A percentile compares a stretch with the other conserved stretches of the same genome.
Evolutionary conservation across 1,140 invertebrate species (phyloP).

Genomic region (silkworm (Bombyx mori)): ASM3026992v2 NC_085118.1:8146501-8147000

Average conservation of each 20-base stretch:
- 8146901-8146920: conserved; percentile 32
- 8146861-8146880: conserved; percentile 20
- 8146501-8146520: no score
- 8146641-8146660: no score
- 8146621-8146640: no score
- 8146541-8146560: no score
- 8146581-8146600: no score
- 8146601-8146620: no score
- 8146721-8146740: no score
- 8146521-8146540: no score
- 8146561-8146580: no score
- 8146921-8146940: conserved; percentile 33
- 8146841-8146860: conserved; percentile 14
- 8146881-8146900: conserved; percentile 33
- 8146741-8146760: conserved; percentile 3
- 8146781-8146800: conserved; percentile 1
- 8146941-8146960: conserved; percentile 42
- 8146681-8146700: no score
- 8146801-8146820: not conserved
- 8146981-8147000: conserved; percentile 14
- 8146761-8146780: not conserved
- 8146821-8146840: conserved; percentile 11
- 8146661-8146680: no score
- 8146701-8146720: no score
- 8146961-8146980: conserved; percentile 37